phyloP scores from a whole-genome alignment of 1,140 invertebrate species.

The Camponotus vicinus region DNA sequence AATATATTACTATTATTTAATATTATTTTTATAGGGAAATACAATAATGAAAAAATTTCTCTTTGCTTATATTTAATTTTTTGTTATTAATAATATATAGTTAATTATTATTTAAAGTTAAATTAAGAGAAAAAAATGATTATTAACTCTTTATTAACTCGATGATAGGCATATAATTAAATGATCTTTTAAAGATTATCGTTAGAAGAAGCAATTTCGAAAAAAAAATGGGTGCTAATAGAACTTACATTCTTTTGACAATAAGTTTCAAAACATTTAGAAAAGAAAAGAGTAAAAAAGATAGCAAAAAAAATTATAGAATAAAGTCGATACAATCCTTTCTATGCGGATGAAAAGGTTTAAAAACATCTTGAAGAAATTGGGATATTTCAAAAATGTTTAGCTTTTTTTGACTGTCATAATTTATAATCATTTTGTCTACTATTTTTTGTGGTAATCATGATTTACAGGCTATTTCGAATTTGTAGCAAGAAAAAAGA shows the following conservation, averaged over 20 bases:
- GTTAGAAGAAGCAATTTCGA: neutral
- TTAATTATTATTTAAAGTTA: too few species aligned
- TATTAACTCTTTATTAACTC: too few species aligned
- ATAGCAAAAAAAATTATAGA: neutral
- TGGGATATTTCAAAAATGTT: neutral
- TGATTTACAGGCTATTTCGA: slow-evolving; percentile 48
- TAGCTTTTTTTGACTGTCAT: neutral
- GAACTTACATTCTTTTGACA: neutral
- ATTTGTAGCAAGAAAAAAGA: slow-evolving; percentile 48
- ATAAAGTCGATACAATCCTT: neutral
- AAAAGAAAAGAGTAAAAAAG: neutral
- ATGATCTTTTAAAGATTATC: neutral
- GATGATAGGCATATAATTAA: too few species aligned
- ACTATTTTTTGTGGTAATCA: neutral
- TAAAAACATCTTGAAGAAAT: neutral
- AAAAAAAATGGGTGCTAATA: too few species aligned
- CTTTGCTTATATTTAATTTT: too few species aligned
- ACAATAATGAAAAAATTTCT: too few species aligned
- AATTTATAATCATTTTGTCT: neutral
- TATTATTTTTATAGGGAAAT: too few species aligned
- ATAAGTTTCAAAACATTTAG: neutral
- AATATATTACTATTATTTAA: too few species aligned
- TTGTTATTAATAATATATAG: too few species aligned
- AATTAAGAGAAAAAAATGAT: too few species aligned
- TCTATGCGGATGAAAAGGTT: neutral